Conservation (phyloP, 1,140 invertebrate genomes). For the Lutraria rhynchaena region DNA sequence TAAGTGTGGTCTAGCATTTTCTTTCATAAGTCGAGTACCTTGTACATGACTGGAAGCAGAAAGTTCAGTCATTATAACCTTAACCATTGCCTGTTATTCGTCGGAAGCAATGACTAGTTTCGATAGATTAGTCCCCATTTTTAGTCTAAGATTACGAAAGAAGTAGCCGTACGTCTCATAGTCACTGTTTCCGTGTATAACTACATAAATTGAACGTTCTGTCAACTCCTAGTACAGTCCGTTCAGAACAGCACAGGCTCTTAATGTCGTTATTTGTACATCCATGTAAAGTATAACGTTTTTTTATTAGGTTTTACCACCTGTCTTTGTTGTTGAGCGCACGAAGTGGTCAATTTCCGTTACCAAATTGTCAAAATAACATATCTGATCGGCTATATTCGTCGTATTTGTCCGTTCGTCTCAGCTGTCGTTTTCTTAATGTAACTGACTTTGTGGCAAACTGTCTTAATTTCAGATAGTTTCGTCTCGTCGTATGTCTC, state of each 20-base stretch:
- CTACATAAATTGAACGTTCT: slow-evolving; percentile 22
- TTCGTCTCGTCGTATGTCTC: slow-evolving; percentile 17
- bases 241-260: slow-evolving; percentile 14
- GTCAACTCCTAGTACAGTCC: slow-evolving; percentile 24
- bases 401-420: neutral
- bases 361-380: slow-evolving; percentile 4
- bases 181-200: slow-evolving; percentile 17
- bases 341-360: neutral
- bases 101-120: slow-evolving; percentile 43
- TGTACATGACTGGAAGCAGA: slow-evolving; percentile 22
- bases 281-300: slow-evolving; percentile 29
- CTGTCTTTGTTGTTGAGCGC: neutral
- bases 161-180: slow-evolving; percentile 12
- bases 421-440: neutral
- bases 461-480: neutral
- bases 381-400: neutral
- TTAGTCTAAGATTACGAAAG: slow-evolving; percentile 12
- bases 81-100: slow-evolving; percentile 52
- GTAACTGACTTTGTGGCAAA: neutral
- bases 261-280: slow-evolving; percentile 18
- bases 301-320: neutral
- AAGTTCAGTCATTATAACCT: slow-evolving; percentile 17
- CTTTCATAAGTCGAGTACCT: slow-evolving; percentile 15
- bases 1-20: slow-evolving; percentile 16
- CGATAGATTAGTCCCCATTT: no score